Base-by-base conservation (phyloP, 2,113 vertebrate genomes). In the Embiotoca jacksoni region DNA sequence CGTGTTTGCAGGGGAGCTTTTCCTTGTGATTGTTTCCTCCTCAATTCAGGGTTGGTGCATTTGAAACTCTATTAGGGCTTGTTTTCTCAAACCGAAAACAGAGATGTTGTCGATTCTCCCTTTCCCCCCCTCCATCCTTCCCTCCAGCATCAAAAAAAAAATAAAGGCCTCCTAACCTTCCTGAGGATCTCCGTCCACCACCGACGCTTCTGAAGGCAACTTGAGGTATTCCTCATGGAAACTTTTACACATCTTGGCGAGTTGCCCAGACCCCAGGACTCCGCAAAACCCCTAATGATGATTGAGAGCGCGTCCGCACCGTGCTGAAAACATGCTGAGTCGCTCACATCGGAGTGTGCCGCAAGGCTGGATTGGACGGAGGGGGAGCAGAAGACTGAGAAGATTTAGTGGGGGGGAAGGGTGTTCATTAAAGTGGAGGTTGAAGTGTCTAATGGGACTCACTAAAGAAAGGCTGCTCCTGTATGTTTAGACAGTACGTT, bases 191-290 rank as follows among this genome's bases (percentile, higher is more conserved):
- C 85, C 78, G 64, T 81, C 78, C 74, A 66, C 73, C 72, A 30
- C 74, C 39, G 1, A 62, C 69, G 57, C 83, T 78, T 91, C 78
- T 78, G 84, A 91, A 92, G 92, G 93, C 94, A 94, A 94, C 93
- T 95, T 90, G 81, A 91, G 93, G 89, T 93, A 96, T 96, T 95
- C 95, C 95, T 97, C 95, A 95, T 96, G 97, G 97, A 97, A 98
- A 97, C 90, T 97, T 94, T 97, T 94, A 96, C 94, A 93, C 92
- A 95, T 83, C 92, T 93, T 98, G 97, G 97, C 96, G 0, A 6
- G 1, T 4, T 81, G 95, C 96, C 97, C 92, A 72, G 82, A 86
- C 95, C 89, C 94, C 87, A 92, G 92, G 95, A 95, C 92, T 95
- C 95, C 92, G 91, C 66, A 9, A 91, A 92, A 92, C 94, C 94